These are phyloP conservation scores for Acomys russatus DNA, from an alignment of 2,797 vertebrate species.

Conservation along the genomic window DNA sequence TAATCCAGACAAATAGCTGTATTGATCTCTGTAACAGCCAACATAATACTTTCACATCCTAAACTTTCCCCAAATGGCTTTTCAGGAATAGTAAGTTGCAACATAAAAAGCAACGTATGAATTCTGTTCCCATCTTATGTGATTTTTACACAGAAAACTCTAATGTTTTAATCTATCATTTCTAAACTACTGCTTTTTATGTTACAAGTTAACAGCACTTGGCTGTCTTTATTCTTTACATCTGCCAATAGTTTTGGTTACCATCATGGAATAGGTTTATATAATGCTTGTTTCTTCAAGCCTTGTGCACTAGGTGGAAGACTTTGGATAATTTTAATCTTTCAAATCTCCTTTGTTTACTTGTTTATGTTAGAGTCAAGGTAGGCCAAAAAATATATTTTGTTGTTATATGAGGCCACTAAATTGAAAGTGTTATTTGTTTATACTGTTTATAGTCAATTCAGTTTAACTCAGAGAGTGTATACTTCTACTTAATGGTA, in stretches of 20 bases:
- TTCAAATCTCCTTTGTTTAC: not conserved
- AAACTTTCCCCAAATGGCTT: not conserved
- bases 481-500: not conserved
- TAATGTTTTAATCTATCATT: conserved; percentile 25
- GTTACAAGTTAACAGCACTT: not conserved
- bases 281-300: not conserved
- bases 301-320: not conserved
- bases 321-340: not conserved
- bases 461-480: not conserved
- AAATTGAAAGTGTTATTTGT: not conserved
- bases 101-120: conserved; percentile 36
- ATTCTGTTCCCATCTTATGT: not conserved
- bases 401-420: not conserved
- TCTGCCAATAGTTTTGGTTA: not conserved
- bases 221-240: not conserved
- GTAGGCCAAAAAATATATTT: not conserved
- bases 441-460: not conserved
- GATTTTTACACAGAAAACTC: not conserved
- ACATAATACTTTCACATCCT: not conserved
- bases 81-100: not conserved
- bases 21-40: conserved; percentile 10
- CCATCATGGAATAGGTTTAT: not conserved
- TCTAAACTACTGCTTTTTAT: not conserved
- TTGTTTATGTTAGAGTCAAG: not conserved
- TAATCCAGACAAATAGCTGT: conserved; percentile 1